Evolutionary conservation across 2,797 vertebrate genomes (phyloP), one percentile per base, ranked within the genome.

Genomic region (Phaenicophaeus curvirostris): DNA sequence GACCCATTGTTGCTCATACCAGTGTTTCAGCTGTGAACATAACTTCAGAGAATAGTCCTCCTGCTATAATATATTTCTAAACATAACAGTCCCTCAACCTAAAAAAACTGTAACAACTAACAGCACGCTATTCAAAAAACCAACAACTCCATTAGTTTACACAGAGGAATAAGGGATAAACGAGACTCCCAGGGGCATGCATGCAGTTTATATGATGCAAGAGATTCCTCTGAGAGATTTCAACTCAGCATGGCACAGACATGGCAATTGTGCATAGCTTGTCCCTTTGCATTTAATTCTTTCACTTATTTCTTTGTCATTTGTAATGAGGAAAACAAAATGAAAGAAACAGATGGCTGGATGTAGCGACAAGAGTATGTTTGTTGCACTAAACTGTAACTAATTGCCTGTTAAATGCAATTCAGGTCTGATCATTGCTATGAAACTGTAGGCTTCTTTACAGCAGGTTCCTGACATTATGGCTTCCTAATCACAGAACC

Each of bases 251-350:
- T 15, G 59, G 20, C 3, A 2, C 59, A 73, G 63, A 51, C 41
- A 58, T 17, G 44, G 17, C 35, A 86, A 54, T 48, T 79, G 30
- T 69, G 46, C 27, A 31, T 86, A 63, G 33, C 31, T 84, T 80
- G 42, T 84, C 54, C 44, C 50, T 92, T 85, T 61, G 51, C 46
- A 69, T 84, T 83, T 82, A 77, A 82, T 80, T 74, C 74, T 41
- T 51, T 92, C 37, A 69, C 55, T 83, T 85, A 79, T 62, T 92
- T 90, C 67, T 88, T 92, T 31, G 77, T 54, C 39, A 37, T 4
- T 42, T 94, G 67, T 65, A 93, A 76, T 48, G 67, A 83, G 8
- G 10, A 87, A 88, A 86, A 88, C 20, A 77, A 89, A 93, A 88
- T 51, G 8, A 73, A 89, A 82, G 31, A 74, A 72, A 15, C 65